Evolutionary conservation across 2,113 vertebrate species (phyloP), one percentile per base, ranked within the genome.

Genomic region (Lutjanus erythropterus): DNA sequence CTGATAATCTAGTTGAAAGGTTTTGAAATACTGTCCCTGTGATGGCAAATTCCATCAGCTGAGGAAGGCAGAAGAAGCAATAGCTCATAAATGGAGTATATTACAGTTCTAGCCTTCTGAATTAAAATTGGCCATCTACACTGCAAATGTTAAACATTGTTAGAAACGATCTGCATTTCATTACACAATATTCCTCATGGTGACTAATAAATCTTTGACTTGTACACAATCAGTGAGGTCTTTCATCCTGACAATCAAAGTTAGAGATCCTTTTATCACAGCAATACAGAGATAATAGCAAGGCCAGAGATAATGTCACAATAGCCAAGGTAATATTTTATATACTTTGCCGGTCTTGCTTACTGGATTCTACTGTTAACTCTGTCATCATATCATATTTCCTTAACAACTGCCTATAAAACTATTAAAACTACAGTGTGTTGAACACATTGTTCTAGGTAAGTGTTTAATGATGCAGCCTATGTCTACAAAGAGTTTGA

Each of bases 271-370:
- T 12, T 71, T 85, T 73, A 86, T 81, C 35, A 55, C 46, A 29
- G 23, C 47, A 8, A 6, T 12, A 27, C 18, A 35, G 23, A 25
- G 71, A 81, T 86, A 86, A 74, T 6, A 60, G 25, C 37, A 75
- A 78, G 75, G 68, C 7, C 72, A 68, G 6, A 33, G 56, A 74
- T 65, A 42, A 3, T 15, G 9, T 42, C 14, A 85, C 46, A 68
- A 76, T 31, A 59, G 16, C 60, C 62, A 68, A 35, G 55, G 10
- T 25, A 47, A 52, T 35, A 27, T 71, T 80, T 76, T 79, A 89
- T 74, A 14, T 31, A 27, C 37, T 25, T 4, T 29, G n/a, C n/a
- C 18, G 15, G n/a, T n/a, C 18, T 10, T 2, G 1, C 2, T 52
- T 4, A 64, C 15, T 47, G 60, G 55, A 42, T 19, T 55, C 44